Base-by-base conservation (phyloP, 2,797 vertebrate genomes). In the Centropyge bicolor region DNA sequence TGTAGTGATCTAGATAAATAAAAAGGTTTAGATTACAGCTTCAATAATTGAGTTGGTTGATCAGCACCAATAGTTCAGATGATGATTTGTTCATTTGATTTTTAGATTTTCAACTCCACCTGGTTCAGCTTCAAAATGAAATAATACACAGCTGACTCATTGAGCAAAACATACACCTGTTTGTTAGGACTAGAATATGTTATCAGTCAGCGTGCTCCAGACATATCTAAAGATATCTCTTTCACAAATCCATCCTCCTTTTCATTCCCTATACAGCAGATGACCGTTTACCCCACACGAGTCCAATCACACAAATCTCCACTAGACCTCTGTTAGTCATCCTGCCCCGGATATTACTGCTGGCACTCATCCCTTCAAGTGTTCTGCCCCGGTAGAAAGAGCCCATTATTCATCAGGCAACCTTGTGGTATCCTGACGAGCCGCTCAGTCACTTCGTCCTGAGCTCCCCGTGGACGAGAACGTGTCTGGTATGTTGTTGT, bases 401-500 rank as follows among this genome's bases (percentile, higher is more conserved):
- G 0, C 0, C 45, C 49, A 43, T 78, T 76, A 69, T 86, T 74
- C 74, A 71, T 41, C 59, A 27, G 43, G 59, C 51, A 48, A 40
- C 71, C 57, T 54, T 65, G 65, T n/a, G 62, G 76, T 70, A 24
- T 81, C 46, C 75, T n/a, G 24, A 81, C 35, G 43, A 82, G 40
- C 65, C n/a, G 60, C 75, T 64, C 52, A 43, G 63, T 79, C 77
- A 54, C 65, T 81, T 62, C 24, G 45, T 51, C n/a, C 66, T 6
- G 73, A 74, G 59, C 54, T 46, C 45, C 70, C 55, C 3, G 5
- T 59, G 76, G 63, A 64, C 8, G 49, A 22, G 14, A 3, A 57
- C 24, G 80, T 57, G 64, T 66, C 74, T 35, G 78, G 59, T 62
- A 31, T 88, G 84, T 82, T 87, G 66, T 78, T 81, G 52, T 40